Base-by-base conservation (phyloP, 2,113 vertebrate species). In the Sinosuthora webbiana region DNA sequence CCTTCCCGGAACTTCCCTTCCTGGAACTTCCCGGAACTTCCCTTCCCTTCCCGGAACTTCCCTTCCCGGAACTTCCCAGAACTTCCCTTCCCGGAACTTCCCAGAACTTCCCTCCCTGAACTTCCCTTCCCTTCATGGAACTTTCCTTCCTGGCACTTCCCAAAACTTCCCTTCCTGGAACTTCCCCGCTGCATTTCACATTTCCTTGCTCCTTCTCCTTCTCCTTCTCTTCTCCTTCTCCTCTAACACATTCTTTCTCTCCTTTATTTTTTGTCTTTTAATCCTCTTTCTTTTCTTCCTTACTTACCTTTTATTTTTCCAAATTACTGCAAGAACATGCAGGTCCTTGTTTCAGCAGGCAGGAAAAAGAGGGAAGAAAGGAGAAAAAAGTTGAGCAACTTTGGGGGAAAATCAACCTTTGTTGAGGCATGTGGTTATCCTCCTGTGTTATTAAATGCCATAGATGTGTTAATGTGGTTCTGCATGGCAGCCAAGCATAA, bases 401-500 rank as follows among this genome's bases (percentile, higher is more conserved):
- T 75, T 53, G 52, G 42, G 52, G 21, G 87, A 57, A 96, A 95
- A 49, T 74, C 87, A 94, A 62, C 79, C 67, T 96, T 86, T 77
- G 19, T 87, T 89, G 96, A 97, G 92, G 59, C 91, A 77, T 89
- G 85, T 87, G 91, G 77, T 94, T 97, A 96, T 94, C 87, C 73
- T 97, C 83, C 69, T 8, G 9, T 89, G 53, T 93, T 95, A 94
- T 96, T 97, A 89, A 95, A 96, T 96, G 91, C 96, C 93, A 87
- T 52, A 83, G 92, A 95, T 92, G 93, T 96, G 87, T 97, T 97
- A 97, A 95, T 52, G 39, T 93, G 90, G 63, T 97, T 95, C 96
- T 96, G 67, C 65, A 82, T 94, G 93, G 90, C 97, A 97, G 96
- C 89, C 94, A 95, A 78, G 62, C 68, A 82, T 95, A 97, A 97